phyloP scores from a whole-genome alignment of 2,797 vertebrate species.

The Xenopus petersii region DNA sequence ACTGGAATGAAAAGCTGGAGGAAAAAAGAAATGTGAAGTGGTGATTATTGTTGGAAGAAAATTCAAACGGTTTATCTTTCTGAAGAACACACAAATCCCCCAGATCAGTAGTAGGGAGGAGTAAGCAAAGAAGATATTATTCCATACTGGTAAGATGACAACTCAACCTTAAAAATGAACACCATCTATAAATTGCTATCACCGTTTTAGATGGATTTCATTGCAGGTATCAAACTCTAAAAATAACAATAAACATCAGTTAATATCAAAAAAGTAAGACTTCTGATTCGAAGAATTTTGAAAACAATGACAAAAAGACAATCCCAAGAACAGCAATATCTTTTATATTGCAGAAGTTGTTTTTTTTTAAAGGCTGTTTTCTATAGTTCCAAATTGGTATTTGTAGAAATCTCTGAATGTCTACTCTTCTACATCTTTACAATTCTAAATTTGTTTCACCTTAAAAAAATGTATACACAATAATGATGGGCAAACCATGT shows the following conservation, averaged over 20 bases:
- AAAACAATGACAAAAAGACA: background rate
- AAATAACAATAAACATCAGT: background rate
- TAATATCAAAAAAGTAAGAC: background rate
- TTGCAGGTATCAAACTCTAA: background rate
- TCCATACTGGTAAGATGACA: background rate
- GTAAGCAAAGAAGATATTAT: background rate
- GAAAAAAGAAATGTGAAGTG: background rate
- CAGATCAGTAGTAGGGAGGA: slow-evolving; percentile 1
- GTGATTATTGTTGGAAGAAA: background rate
- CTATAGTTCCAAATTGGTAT: no score
- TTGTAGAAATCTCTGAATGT: no score
- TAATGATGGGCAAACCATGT: no score
- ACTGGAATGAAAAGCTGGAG: background rate
- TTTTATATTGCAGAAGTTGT: background rate
- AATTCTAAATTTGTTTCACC: no score
- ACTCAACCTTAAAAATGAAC: slow-evolving; percentile 2
- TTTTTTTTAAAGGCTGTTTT: no score
- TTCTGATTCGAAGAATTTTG: background rate
- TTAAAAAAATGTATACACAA: no score
- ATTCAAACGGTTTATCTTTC: background rate
- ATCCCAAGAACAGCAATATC: background rate
- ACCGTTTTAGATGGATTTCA: slow-evolving; percentile 8
- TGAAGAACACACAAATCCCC: slow-evolving; percentile 17
- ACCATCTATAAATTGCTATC: slow-evolving; percentile 19
- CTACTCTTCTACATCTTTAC: no score